phyloP scores from a whole-genome alignment of 2,113 vertebrate species.

The Phrynocephalus versicolor region DNA sequence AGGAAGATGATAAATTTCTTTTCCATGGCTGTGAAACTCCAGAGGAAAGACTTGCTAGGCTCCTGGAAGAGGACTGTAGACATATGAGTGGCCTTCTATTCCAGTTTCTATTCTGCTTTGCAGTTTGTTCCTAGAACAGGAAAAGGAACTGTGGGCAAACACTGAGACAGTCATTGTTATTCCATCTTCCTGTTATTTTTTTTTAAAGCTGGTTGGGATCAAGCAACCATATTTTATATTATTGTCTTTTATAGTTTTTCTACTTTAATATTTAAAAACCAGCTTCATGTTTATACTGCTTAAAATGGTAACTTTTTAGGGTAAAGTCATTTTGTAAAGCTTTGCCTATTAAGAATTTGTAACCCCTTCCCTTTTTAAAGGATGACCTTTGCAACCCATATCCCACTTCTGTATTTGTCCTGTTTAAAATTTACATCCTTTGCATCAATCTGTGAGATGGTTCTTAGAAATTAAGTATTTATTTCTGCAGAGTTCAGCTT shows the following conservation, averaged over 20 bases:
- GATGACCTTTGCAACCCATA: neutral
- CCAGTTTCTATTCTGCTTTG: neutral
- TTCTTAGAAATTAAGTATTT: slow-evolving; percentile 7
- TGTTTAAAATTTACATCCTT: slow-evolving; percentile 1
- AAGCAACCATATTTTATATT: slow-evolving; percentile 28
- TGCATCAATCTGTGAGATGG: neutral
- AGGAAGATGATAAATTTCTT: neutral
- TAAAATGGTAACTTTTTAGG: neutral
- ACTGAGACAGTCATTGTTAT: neutral
- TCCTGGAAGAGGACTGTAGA: neutral
- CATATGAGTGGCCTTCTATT: neutral
- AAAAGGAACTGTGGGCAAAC: neutral
- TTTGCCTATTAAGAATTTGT: slow-evolving; percentile 31
- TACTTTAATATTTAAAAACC: slow-evolving; percentile 29
- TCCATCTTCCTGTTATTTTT: neutral
- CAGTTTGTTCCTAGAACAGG: neutral
- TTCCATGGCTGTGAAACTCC: neutral
- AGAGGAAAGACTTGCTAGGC: neutral
- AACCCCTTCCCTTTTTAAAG: slow-evolving; percentile 32
- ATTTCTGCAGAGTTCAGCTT: neutral
- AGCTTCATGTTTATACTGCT: neutral
- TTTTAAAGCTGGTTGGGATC: neutral
- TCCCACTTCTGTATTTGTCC: neutral
- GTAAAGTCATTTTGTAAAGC: slow-evolving; percentile 27
- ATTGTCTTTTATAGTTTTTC: slow-evolving; percentile 61